Conservation (phyloP, 2,888 invertebrate genomes). For the Lordiphosa andalusiaca region DNA sequence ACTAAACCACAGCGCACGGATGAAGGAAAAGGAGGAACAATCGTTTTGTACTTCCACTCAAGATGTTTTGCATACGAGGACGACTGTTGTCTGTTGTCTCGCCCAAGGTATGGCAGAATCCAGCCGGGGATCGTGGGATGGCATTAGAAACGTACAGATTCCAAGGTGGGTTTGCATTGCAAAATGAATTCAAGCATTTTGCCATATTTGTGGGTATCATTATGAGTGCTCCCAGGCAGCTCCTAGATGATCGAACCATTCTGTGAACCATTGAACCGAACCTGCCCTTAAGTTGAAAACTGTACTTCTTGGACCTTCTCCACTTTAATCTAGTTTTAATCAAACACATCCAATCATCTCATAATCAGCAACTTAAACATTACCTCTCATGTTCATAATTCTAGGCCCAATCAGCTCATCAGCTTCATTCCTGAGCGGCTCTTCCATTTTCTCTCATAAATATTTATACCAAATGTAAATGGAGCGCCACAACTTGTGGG, state of each 20-base stretch:
- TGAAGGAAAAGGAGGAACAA: constrained; percentile 47
- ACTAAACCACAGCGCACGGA: constrained; percentile 51
- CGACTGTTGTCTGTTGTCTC: constrained; percentile 4
- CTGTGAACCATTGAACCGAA: no score
- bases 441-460: constrained; percentile 67
- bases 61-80: constrained; percentile 71
- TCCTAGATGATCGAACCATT: no score
- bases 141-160: constrained; percentile 14
- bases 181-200: no score
- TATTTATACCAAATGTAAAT: constrained; percentile 67
- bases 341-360: no score
- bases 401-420: constrained; percentile 11
- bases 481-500: constrained; percentile 65
- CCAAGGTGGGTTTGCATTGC: neutral
- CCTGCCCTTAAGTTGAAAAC: no score
- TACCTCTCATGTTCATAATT: neutral
- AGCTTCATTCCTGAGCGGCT: constrained; percentile 49
- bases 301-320: no score
- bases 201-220: no score
- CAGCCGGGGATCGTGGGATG: constrained; percentile 21
- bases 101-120: constrained; percentile 1
- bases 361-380: no score
- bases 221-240: no score
- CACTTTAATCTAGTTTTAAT: no score
- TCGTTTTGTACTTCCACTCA: constrained; percentile 70